Conservation (phyloP, 2,888 invertebrate genomes). For the Slavum lentiscoides region DNA sequence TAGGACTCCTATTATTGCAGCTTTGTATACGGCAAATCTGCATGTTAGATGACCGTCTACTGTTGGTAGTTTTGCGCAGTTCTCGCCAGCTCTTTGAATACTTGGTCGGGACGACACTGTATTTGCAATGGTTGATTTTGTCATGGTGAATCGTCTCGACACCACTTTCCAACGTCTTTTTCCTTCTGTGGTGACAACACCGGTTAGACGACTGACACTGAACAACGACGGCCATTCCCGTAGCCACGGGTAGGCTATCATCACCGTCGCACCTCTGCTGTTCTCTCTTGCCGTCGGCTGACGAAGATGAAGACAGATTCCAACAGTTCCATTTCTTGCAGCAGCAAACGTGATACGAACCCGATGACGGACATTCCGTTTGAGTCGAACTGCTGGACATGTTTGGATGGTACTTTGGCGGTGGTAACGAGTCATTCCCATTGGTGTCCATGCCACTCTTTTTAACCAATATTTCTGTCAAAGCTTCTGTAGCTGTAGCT, state of each 20-base stretch:
- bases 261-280: not conserved
- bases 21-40: slow-evolving; percentile 25
- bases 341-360: slow-evolving; percentile 31
- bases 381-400: slow-evolving; percentile 43
- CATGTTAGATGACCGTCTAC: not conserved
- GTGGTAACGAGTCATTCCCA: not conserved
- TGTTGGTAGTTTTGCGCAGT: slow-evolving; percentile 24
- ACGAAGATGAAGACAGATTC: not conserved
- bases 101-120: not conserved
- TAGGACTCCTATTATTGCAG: slow-evolving; percentile 16
- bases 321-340: slow-evolving; percentile 42
- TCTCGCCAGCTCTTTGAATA: slow-evolving; percentile 42
- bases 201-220: slow-evolving; percentile 6
- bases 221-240: not conserved
- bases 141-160: not conserved
- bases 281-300: not conserved
- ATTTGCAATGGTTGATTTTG: not conserved
- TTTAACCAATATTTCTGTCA: slow-evolving; percentile 39
- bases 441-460: slow-evolving; percentile 13
- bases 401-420: slow-evolving; percentile 5
- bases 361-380: slow-evolving; percentile 17
- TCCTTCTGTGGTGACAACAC: slow-evolving; percentile 34
- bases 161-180: not conserved
- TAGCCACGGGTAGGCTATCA: not conserved
- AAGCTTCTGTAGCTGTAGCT: slow-evolving; percentile 35